These are phyloP conservation scores for Lepisosteus osseus DNA, from an alignment of 2,113 vertebrate species.

Conservation along the genomic window DNA sequence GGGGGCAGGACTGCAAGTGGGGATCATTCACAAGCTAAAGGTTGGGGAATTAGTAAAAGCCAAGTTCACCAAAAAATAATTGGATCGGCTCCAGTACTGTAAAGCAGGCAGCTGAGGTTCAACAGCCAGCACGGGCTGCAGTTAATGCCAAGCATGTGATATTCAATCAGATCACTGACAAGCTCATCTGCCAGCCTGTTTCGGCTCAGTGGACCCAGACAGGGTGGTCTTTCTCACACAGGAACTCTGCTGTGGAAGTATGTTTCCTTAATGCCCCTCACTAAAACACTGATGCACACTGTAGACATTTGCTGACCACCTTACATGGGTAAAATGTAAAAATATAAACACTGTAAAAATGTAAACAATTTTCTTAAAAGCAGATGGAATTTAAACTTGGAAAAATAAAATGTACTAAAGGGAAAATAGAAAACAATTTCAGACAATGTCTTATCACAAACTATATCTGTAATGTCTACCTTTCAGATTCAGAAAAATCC, in stretches of 20 bases:
- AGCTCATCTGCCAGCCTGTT: conserved; percentile 6
- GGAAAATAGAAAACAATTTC: too few species aligned
- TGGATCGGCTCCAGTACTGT: conserved; percentile 23
- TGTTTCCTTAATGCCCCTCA: background rate
- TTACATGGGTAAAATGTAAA: too few species aligned
- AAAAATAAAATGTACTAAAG: too few species aligned
- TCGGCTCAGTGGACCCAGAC: conserved; percentile 4
- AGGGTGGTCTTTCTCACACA: conserved; percentile 6
- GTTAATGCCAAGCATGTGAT: conserved; percentile 35
- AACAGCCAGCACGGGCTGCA: conserved; percentile 35
- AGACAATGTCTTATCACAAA: too few species aligned
- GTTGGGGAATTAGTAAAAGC: conserved; percentile 1
- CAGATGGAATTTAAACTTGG: background rate
- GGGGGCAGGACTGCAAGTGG: too few species aligned
- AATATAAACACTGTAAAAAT: background rate
- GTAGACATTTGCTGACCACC: background rate
- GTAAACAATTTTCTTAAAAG: background rate
- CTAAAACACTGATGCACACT: conserved; percentile 5
- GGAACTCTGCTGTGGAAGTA: background rate
- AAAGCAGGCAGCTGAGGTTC: conserved; percentile 36
- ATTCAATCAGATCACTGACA: conserved; percentile 1
- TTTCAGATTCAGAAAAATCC: too few species aligned
- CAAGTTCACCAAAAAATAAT: conserved; percentile 26
- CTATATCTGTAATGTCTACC: too few species aligned
- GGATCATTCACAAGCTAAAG: background rate